Evolutionary conservation across 2,888 invertebrate species (phyloP).

Genomic region (Noctua janthina): DNA sequence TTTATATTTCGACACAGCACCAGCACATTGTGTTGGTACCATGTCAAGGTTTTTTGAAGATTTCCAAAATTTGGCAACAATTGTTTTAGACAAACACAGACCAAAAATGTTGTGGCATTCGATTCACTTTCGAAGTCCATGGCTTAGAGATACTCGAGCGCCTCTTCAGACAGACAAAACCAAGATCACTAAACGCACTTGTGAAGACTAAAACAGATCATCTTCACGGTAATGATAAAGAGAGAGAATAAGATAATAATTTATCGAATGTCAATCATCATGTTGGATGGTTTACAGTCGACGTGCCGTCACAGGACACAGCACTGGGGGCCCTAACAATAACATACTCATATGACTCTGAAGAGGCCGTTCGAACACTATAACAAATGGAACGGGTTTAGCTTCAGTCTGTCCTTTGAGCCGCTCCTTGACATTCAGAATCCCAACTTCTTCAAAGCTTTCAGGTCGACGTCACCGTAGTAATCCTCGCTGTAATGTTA

Average conservation of each 20-base stretch:
- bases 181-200: constrained; percentile 50
- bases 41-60: constrained; percentile 81
- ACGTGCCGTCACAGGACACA: constrained; percentile 39
- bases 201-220: constrained; percentile 33
- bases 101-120: constrained; percentile 57
- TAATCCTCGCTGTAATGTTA: constrained; percentile 95
- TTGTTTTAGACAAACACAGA: constrained; percentile 62
- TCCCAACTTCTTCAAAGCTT: constrained; percentile 96
- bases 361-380: constrained; percentile 73
- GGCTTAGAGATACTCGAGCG: constrained; percentile 73
- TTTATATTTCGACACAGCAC: constrained; percentile 83
- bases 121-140: constrained; percentile 63
- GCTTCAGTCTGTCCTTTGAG: constrained; percentile 88
- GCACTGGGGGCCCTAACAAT: constrained; percentile 49
- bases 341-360: constrained; percentile 59
- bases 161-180: constrained; percentile 82
- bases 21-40: constrained; percentile 78
- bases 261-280: constrained; percentile 56
- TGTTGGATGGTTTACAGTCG: constrained; percentile 54
- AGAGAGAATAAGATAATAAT: constrained; percentile 36
- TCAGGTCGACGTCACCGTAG: constrained; percentile 97
- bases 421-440: constrained; percentile 90
- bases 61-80: constrained; percentile 82
- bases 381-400: constrained; percentile 84
- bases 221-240: constrained; percentile 35